Base-by-base conservation (phyloP, 2,888 invertebrate species). In the Blastobasis adustella region DNA sequence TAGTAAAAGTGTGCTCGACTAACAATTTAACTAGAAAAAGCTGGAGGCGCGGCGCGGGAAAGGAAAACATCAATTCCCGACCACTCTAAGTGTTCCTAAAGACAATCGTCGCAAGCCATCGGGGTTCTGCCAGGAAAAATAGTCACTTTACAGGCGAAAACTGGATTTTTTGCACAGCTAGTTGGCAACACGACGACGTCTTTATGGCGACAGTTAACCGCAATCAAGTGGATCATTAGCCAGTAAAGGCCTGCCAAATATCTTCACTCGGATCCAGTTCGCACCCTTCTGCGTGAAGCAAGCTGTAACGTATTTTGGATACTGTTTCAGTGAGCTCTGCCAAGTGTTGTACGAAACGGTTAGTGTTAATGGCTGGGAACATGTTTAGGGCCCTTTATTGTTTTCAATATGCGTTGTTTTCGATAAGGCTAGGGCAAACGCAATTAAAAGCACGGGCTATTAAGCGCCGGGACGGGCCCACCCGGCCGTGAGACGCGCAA, bases 181-280 rank as follows among this genome's bases (percentile, higher is more conserved):
- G 76, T 88, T 88, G 87, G 87, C 87, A 87, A 77, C 82, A 82
- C 74, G 71, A 71, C 78, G 82, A 81, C 82, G 78, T 78, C 84
- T 80, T 85, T 84, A 85, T 82, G 76, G 86, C 79, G 81, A 82
- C 86, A 82, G 80, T 88, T 88, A 80, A 80, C 86, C 86, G 73
- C 85, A 88, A 88, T 87, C 85, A 86, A 81, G 77, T 71, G 85
- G 83, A 85, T 88, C 86, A 88, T 88, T 88, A 88, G 85, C 81
- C 76, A 73, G 80, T 76, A 80, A 79, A 80, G 76, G 82, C 76
- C 85, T 85, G 88, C 87, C 87, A 88, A 88, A 87, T 87, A 83
- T 85, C 82, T 81, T 76, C 67, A 79, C 75, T 79, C 73, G 66
- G 70, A 68, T 69, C 66, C 66, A 69, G 67, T 71, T 82, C 81